phyloP scores from a whole-genome alignment of 2,888 invertebrate genomes.

The Dynastes tityus region DNA sequence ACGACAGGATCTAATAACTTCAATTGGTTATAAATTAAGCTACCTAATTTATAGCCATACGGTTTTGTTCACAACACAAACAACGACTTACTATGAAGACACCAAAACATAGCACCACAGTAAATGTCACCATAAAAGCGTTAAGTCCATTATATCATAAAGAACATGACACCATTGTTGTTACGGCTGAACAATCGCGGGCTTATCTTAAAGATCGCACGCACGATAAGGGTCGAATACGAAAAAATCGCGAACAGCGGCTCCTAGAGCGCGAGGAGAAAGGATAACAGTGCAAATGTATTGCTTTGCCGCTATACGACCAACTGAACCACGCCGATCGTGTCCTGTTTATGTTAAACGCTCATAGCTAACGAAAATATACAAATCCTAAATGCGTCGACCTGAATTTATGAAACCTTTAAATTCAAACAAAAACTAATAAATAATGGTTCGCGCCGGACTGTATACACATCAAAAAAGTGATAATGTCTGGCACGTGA shows the following conservation, averaged over 20 bases:
- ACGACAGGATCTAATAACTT: no score
- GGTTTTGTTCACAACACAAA: neutral
- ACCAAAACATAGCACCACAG: conserved; percentile 23
- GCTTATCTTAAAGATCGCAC: conserved; percentile 7
- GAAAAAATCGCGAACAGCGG: conserved; percentile 14
- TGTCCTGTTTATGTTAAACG: conserved; percentile 50
- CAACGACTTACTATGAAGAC: conserved; percentile 33
- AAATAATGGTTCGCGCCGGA: conserved; percentile 32
- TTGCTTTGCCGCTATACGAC: conserved; percentile 19
- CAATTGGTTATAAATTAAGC: no score
- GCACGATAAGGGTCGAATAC: neutral
- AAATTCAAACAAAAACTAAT: conserved; percentile 47
- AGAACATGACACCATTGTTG: conserved; percentile 25
- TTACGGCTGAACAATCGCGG: neutral
- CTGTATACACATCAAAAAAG: conserved; percentile 34
- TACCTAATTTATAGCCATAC: no score
- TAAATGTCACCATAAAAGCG: conserved; percentile 38
- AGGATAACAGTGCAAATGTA: conserved; percentile 38
- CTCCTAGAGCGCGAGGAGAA: neutral
- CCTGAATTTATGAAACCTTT: conserved; percentile 49
- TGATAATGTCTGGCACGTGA: conserved; percentile 30
- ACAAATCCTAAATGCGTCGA: conserved; percentile 56
- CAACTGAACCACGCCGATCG: conserved; percentile 39
- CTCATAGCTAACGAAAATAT: conserved; percentile 54
- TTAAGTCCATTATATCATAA: neutral